Base-by-base conservation (phyloP, 2,113 vertebrate species). In the Thalassoma bifasciatum region DNA sequence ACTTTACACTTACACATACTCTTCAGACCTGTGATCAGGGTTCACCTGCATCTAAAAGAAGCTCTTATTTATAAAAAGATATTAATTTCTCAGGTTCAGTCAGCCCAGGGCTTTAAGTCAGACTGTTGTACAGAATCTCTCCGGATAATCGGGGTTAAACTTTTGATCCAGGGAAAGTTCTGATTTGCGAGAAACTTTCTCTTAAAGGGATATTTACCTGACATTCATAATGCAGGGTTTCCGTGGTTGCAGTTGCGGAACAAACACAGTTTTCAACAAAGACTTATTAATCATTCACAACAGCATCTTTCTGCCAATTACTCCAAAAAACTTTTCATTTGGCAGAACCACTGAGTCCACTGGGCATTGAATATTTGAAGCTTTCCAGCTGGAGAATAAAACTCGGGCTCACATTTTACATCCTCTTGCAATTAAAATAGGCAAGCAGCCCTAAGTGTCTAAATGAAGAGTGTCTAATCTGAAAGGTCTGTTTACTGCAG, bases 1-100 rank as follows among this genome's bases (percentile, higher is more conserved):
- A 81, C 77, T 81, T 71, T 34, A 16, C 34, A 30, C 16, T 46
- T 30, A 34, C 57, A 56, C 60, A 40, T 26, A 51, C 37, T 21
- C 2, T 38, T 56, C 22, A 22, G 16, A 69, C 49, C 24, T 64
- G 6, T 66, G 49, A 61, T 60, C 38, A 71, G 34, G 30, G 59
- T 49, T 60, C 49, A n/a, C 54, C 53, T 58, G 38, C 22, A 58
- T 38, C 26, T 47, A 61, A 0, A 51, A 24, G 30, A 65, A 62
- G 10, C 37, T 30, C 21, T 9, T 36, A 57, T 46, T 12, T 23
- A 22, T 8, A 12, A 16, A 37, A 10, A 22, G 10, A 21, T 66
- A 24, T 65, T 44, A 37, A 59, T 44, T 26, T 51, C 13, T 26
- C n/a, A 10, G 10, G 17, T 17, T 17, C 52, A 8, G 52, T 53